Conservation (phyloP, 2,797 vertebrate genomes). For the Acipenser transmontanus region DNA sequence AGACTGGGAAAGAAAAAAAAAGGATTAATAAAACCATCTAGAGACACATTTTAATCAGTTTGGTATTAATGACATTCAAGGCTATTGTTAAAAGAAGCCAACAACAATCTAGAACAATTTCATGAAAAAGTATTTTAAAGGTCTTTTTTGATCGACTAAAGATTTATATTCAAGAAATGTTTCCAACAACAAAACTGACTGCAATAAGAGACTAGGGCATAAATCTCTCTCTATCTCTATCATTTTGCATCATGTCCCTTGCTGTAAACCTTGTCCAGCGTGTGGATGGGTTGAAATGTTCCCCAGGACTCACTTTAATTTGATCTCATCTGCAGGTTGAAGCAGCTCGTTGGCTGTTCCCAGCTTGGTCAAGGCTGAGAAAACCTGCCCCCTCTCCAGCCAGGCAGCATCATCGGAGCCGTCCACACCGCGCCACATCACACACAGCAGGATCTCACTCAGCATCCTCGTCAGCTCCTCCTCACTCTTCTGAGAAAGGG, state of each 20-base stretch:
- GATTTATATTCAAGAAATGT: no score
- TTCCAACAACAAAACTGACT: no score
- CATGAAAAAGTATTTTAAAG: no score
- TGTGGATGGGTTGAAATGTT: background rate
- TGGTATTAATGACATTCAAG: no score
- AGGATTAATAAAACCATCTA: slow-evolving; percentile 8
- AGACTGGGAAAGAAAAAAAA: slow-evolving; percentile 59
- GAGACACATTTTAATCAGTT: no score
- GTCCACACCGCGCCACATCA: slow-evolving; percentile 92
- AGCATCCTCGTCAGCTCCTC: slow-evolving; percentile 81
- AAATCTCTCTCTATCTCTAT: no score
- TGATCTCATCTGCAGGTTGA: slow-evolving; percentile 84
- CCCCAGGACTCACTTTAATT: slow-evolving; percentile 64
- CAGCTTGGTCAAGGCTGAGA: slow-evolving; percentile 86
- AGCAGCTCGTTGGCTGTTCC: slow-evolving; percentile 80
- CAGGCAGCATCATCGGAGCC: slow-evolving; percentile 82
- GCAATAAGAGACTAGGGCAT: no score
- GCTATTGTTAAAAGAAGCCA: no score
- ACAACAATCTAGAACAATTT: no score
- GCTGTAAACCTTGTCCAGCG: background rate
- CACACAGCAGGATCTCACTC: slow-evolving; percentile 72
- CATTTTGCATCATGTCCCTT: no score
- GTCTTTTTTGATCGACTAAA: no score
- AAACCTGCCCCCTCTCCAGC: slow-evolving; percentile 89
- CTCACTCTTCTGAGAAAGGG: slow-evolving; percentile 63